Base-by-base conservation (phyloP, 1,140 invertebrate species). In the Nephotettix cincticeps region DNA sequence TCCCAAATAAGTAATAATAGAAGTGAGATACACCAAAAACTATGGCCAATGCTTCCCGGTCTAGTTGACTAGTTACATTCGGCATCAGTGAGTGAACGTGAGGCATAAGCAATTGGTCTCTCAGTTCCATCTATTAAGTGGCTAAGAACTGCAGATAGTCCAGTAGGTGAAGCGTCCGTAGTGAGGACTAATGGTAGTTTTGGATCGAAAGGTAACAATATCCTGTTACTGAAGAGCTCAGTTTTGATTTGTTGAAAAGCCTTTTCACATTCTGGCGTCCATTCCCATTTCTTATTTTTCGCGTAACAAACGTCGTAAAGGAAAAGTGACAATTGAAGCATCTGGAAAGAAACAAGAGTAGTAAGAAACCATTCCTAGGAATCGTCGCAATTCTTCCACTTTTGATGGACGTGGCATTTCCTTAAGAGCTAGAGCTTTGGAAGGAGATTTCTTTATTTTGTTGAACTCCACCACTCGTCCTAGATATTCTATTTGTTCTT, bases 121-220 rank as follows among this genome's bases (percentile, higher is more conserved):
- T 84, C 80, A 0, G 32, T 36, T 14, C 77, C 79, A 73, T 83
- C 77, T 23, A 78, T 74, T 0, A 58, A 70, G 69, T 87, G 84
- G 1, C 78, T 78, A 0, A 88, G 70, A 3, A 85, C 79, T 1
- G 79, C 80, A 0, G 84, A 83, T 2, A 87, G 71, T 17, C 83
- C 85, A 75, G 80, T 80, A 0, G 78, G 72, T 30, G 79, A 82
- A 14, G 84, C 83, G 77, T 87, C 86, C 29, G 81, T 81, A 13
- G 82, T 76, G 30, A 87, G 28, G 6, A 80, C 71, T 1, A 85
- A 63, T 21, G 75, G 68, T 29, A 76, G 72, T 4, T 78, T 68
- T 25, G 78, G 77, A 43, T 85, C 78, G 73, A 79, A 85, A 29
- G 77, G 75, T 1, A 64, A 61, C 9, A 80, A 66, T 9, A 80